Base-by-base conservation (phyloP, 1,140 invertebrate species). In the Drosophila neocordata region DNA sequence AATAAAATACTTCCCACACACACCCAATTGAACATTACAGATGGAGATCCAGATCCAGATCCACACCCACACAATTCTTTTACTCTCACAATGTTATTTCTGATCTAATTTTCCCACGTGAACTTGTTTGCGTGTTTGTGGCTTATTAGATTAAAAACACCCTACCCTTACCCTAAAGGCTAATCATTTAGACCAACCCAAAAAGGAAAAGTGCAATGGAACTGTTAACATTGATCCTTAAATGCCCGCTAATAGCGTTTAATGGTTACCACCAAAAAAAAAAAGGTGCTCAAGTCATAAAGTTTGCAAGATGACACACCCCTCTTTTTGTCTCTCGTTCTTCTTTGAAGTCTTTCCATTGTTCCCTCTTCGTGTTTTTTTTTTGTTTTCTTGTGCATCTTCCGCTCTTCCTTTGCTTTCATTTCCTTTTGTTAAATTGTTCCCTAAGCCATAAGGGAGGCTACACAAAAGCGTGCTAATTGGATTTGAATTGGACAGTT, bases 91-190 rank as follows among this genome's bases (percentile, higher is more conserved):
- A 13, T 24, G 20, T 4, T 12, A 24, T 44, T 64, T 66, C 44
- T 88, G 84, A 79, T 88, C 83, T 84, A 87, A 59, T 87, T 88
- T 89, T 89, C 87, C 81, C 81, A 89, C 72, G 85, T 87, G 78
- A 87, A 85, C 87, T 85, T 87, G 74, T 79, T 89, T 73, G 85
- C 85, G 85, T 89, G 85, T 65, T 82, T 56, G 70, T 67, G 67
- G 73, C 78, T 87, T 82, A 89, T 89, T 90, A 87, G 82, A 89
- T 89, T 85, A 89, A 73, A 69, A 73, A 88, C 79, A 88, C 81
- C 73, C 78, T 76, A 27, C 63, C 35, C 27, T 31, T 31, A 31
- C 6, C 27, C 27, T 31, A 31, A 3, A 3, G 7, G 5, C 20
- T 24, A 68, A 76, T 65, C 74, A 56, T 63, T 55, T 13, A 57